Conservation (phyloP, 1,140 invertebrate genomes). For the Linepithema humile region DNA sequence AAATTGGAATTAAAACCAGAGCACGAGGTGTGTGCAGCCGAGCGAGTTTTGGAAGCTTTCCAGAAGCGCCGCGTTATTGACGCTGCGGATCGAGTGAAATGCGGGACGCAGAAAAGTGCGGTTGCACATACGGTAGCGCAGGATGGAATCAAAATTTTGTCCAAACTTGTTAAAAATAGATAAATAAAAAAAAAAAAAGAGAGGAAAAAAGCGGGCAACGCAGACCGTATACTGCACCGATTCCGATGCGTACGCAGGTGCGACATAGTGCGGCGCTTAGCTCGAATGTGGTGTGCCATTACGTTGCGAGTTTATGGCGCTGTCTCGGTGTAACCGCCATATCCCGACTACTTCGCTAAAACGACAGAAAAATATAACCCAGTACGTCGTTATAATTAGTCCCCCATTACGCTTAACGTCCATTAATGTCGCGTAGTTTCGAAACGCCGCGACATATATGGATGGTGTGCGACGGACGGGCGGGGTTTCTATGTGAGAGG, state of each 20-base stretch:
- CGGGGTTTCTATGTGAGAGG: background rate
- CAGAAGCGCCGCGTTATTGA: slow-evolving; percentile 35
- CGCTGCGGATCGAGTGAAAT: slow-evolving; percentile 40
- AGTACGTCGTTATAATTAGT: slow-evolving; percentile 55
- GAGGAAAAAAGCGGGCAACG: background rate
- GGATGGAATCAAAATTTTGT: slow-evolving; percentile 43
- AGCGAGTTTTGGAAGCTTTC: slow-evolving; percentile 44
- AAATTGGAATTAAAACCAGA: slow-evolving; percentile 45
- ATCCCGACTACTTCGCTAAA: background rate
- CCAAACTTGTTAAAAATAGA: slow-evolving; percentile 27
- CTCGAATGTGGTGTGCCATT: slow-evolving; percentile 28
- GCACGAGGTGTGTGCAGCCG: slow-evolving; percentile 6
- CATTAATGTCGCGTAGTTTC: slow-evolving; percentile 52
- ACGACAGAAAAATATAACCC: slow-evolving; percentile 53
- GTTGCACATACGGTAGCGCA: slow-evolving; percentile 3
- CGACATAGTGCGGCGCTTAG: slow-evolving; percentile 12
- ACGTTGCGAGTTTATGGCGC: slow-evolving; percentile 44
- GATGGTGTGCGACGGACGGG: background rate
- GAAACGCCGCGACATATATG: background rate
- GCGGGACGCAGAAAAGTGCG: slow-evolving; percentile 24
- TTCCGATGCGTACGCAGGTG: slow-evolving; percentile 38
- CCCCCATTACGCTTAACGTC: slow-evolving; percentile 45
- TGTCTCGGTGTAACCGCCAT: slow-evolving; percentile 27
- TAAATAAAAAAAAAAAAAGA: slow-evolving; percentile 19
- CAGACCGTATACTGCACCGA: background rate